These are phyloP conservation scores for Liasis olivaceus DNA, from an alignment of 2,797 vertebrate genomes.

Conservation along the genomic window DNA sequence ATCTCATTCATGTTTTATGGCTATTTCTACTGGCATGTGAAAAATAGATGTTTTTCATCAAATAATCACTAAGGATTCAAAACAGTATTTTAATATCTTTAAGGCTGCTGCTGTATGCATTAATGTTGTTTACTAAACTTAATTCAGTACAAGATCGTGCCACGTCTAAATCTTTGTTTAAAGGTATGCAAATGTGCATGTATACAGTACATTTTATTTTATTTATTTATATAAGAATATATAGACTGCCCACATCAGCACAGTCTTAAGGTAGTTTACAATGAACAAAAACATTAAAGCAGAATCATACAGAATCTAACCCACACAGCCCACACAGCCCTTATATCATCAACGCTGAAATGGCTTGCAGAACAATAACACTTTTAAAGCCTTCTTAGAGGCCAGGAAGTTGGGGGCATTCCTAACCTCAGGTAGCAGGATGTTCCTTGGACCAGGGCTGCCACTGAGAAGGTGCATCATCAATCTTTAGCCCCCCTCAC, in stretches of 20 bases:
- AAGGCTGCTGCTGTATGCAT: neutral
- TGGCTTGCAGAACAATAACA: neutral
- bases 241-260: neutral
- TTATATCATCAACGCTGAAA: neutral
- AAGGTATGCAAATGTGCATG: neutral
- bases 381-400: neutral
- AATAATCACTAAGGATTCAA: constrained; percentile 13
- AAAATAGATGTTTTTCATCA: constrained; percentile 10
- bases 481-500: neutral
- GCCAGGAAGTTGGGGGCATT: neutral
- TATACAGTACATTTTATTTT: neutral
- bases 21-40: constrained; percentile 31
- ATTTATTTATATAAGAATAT: neutral
- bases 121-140: constrained; percentile 28
- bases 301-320: neutral
- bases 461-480: neutral
- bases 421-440: neutral
- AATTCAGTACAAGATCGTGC: constrained; percentile 10
- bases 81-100: constrained; percentile 29
- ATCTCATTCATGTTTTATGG: neutral
- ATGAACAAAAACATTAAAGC: neutral
- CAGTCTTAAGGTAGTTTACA: neutral
- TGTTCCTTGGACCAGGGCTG: neutral
- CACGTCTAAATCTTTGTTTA: neutral
- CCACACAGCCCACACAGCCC: neutral